Base-by-base conservation (phyloP, 2,888 invertebrate species). In the Pterostichus niger region DNA sequence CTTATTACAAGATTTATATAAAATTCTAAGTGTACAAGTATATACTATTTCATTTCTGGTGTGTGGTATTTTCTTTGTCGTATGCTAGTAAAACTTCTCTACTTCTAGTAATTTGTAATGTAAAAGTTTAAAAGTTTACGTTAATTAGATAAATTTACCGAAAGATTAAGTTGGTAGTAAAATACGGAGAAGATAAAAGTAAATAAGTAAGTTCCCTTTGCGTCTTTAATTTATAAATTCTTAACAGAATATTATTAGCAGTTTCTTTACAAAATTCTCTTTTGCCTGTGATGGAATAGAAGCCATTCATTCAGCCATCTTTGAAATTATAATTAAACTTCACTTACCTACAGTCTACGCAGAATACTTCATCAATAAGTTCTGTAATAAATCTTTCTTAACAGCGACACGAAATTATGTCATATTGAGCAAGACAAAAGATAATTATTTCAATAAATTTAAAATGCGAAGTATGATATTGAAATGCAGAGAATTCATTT, bases 281-380 rank as follows among this genome's bases (percentile, higher is more conserved):
- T 17, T 59, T 40, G 40, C 49, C n/a, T 49, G n/a, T 49, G 49
- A 11, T 5, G 49, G 11, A 49, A 13, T 13, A n/a, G 49, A 49
- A 49, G 49, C 49, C 49, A 64, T 64, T 64, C 64, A 64, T 13
- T 33, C 64, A 0, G 10, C 61, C 31, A 33, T 61, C 61, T 64
- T 35, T 33, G 64, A 33, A 35, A 64, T 64, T 64, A 35, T 64
- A 64, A 64, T 64, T 64, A 64, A 64, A 64, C 64, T 64, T 64
- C 31, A 64, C 64, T 64, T 64, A 64, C 64, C 64, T 64, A 33
- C 64, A 64, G 31, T 33, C 64, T 64, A 33, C 64, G 35, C 64
- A 64, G 35, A 64, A 64, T 64, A 64, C 64, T 64, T 64, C 33
- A 64, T 64, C 64, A 64, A 64, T 64, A 64, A 33, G n/a, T 33